Evolutionary conservation across 2,888 invertebrate genomes (phyloP).

Genomic region (Rhingia campestris): DNA sequence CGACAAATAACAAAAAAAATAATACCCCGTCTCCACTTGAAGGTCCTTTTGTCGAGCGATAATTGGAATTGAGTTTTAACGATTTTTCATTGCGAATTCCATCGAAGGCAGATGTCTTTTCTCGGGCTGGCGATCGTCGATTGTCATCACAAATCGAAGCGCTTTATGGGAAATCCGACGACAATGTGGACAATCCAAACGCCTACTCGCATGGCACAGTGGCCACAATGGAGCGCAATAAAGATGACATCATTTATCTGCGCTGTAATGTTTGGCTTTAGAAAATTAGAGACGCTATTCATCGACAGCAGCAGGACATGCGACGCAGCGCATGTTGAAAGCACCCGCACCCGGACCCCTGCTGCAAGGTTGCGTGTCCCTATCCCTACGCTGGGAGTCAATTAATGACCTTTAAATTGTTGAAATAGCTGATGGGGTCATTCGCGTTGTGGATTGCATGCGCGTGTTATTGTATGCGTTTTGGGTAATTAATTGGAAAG

Average conservation of each 20-base stretch:
- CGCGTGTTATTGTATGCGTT: conserved; percentile 43
- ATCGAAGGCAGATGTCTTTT: conserved; percentile 62
- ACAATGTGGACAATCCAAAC: conserved; percentile 52
- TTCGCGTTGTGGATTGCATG: background rate
- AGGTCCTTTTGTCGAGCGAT: conserved; percentile 47
- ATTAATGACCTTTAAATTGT: conserved; percentile 66
- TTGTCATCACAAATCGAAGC: conserved; percentile 66
- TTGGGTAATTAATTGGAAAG: conserved; percentile 59
- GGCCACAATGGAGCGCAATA: conserved; percentile 58
- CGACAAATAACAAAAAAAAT: background rate
- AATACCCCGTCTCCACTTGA: background rate
- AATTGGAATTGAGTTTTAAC: conserved; percentile 55
- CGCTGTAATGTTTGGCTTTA: conserved; percentile 67
- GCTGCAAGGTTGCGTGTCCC: conserved; percentile 12
- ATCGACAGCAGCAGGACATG: conserved; percentile 60
- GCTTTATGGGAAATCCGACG: conserved; percentile 34
- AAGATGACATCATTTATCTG: conserved; percentile 66
- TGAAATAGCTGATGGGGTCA: conserved; percentile 23
- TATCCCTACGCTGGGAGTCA: conserved; percentile 9
- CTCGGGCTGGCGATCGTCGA: conserved; percentile 42
- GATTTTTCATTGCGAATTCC: conserved; percentile 59
- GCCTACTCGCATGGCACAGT: conserved; percentile 44
- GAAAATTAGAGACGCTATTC: conserved; percentile 72
- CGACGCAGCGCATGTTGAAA: conserved; percentile 54
- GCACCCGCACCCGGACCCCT: conserved; percentile 71